These are phyloP conservation scores for Actenoides hombroni DNA, from an alignment of 2,113 vertebrate species.

Conservation along the genomic window DNA sequence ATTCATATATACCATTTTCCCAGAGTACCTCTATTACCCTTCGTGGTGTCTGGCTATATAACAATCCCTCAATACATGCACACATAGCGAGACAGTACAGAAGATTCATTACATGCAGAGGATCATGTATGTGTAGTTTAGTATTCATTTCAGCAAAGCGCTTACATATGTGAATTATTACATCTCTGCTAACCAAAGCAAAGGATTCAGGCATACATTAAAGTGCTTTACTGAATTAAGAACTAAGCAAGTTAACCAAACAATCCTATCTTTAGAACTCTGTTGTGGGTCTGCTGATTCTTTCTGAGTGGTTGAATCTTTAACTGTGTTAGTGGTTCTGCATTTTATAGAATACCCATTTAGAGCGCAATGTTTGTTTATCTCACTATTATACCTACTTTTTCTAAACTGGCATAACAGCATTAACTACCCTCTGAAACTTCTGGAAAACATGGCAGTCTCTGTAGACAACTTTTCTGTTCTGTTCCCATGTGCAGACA, in stretches of 20 bases:
- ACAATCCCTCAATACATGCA: background rate
- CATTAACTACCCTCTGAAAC: background rate
- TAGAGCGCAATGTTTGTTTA: background rate
- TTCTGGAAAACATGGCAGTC: background rate
- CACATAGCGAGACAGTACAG: background rate
- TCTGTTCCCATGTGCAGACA: background rate
- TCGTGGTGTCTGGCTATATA: slow-evolving; percentile 21
- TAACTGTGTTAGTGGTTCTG: slow-evolving; percentile 25
- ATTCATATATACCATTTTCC: slow-evolving; percentile 44
- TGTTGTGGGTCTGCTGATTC: slow-evolving; percentile 41
- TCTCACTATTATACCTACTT: background rate
- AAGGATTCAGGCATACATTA: slow-evolving; percentile 41
- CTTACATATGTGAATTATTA: slow-evolving; percentile 58
- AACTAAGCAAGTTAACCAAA: slow-evolving; percentile 57
- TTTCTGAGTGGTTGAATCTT: background rate
- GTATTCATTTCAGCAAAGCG: slow-evolving; percentile 42
- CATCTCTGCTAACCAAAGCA: slow-evolving; percentile 52
- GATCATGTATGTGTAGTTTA: slow-evolving; percentile 41
- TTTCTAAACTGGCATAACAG: slow-evolving; percentile 14
- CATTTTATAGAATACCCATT: background rate
- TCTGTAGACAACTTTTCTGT: background rate
- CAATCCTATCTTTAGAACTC: slow-evolving; percentile 45
- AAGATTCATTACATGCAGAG: slow-evolving; percentile 25
- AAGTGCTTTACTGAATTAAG: slow-evolving; percentile 56
- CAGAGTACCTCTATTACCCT: slow-evolving; percentile 28